Base-by-base conservation (phyloP, 2,113 vertebrate species). In the Herpetotheres cachinnans region DNA sequence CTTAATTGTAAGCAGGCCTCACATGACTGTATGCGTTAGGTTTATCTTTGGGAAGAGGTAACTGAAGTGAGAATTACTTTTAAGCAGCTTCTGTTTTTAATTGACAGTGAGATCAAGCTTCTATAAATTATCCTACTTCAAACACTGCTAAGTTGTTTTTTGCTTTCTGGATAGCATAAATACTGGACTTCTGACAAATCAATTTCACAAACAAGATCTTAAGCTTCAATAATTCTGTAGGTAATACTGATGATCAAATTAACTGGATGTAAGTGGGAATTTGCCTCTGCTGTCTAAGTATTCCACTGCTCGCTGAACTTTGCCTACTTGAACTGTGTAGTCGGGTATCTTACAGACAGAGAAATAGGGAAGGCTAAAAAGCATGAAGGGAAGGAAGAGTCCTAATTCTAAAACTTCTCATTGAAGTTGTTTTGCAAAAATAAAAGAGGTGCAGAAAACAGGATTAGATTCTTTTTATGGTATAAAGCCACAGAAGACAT, bases 401-500 rank as follows among this genome's bases (percentile, higher is more conserved):
- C 32, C 24, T 27, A n/a, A 46, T 88, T 77, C 40, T 74, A 59
- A 88, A 93, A 82, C 5, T 87, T 96, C 16, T 54, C 29, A 76
- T 90, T 95, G 62, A 92, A 95, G 34, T 58, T 79, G 10, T 80
- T 46, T 70, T 82, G 52, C 15, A 82, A 76, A 59, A 94, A 74
- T 63, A 84, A 62, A 89, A 69, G 9, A 34, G 34, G 55, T 3
- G 0, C 0, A 0, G 63, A 82, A 87, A 93, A 71, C 38, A 67
- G 36, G 72, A 76, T 70, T 86, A 73, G 66, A 36, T 94, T 97
- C 76, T 96, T 96, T 94, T 76, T 95, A 38, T 81, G 86, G 65
- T 82, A 27, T 93, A 89, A 95, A 95, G 87, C 80, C 91, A 77
- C 83, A 74, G 92, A 86, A 96, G 85, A 88, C 83, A 78, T 27